A percentile compares a stretch with the other conserved stretches of the same genome.
These are phyloP conservation scores for Brachionus sp. DNA, from an alignment of 1,140 invertebrate species.

Conservation along the genomic window DNA sequence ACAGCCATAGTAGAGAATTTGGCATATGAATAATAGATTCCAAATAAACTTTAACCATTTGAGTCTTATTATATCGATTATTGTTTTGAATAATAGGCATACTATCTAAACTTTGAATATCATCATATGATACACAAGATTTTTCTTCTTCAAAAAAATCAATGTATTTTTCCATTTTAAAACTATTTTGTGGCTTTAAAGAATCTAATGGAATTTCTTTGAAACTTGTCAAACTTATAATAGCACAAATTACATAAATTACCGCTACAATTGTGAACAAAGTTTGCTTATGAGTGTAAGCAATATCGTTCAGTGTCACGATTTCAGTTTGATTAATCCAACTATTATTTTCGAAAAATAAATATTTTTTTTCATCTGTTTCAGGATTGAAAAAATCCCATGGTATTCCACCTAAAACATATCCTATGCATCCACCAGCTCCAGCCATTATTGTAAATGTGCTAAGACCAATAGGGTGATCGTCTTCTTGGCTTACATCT, in stretches of 20 bases:
- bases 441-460: slow-evolving; percentile 95
- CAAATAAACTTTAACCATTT: slow-evolving; percentile 69
- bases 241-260: slow-evolving; percentile 76
- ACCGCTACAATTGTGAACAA: slow-evolving; percentile 83
- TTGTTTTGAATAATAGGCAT: neutral
- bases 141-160: neutral
- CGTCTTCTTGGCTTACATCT: slow-evolving; percentile 85
- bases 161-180: neutral
- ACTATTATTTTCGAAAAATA: neutral
- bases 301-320: slow-evolving; percentile 47
- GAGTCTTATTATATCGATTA: slow-evolving; percentile 46
- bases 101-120: neutral
- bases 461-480: slow-evolving; percentile 83
- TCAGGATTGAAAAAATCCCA: slow-evolving; percentile 76
- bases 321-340: neutral
- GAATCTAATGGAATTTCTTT: slow-evolving; percentile 75
- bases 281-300: slow-evolving; percentile 81
- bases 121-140: neutral
- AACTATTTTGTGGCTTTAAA: slow-evolving; percentile 50
- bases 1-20: slow-evolving; percentile 75
- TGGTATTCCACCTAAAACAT: slow-evolving; percentile 83
- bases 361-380: slow-evolving; percentile 49
- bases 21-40: slow-evolving; percentile 84
- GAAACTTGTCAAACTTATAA: slow-evolving; percentile 77
- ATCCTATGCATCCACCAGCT: slow-evolving; percentile 85